Evolutionary conservation across 1,140 invertebrate species (phyloP).

Genomic region (Drosophila sucinea): DNA sequence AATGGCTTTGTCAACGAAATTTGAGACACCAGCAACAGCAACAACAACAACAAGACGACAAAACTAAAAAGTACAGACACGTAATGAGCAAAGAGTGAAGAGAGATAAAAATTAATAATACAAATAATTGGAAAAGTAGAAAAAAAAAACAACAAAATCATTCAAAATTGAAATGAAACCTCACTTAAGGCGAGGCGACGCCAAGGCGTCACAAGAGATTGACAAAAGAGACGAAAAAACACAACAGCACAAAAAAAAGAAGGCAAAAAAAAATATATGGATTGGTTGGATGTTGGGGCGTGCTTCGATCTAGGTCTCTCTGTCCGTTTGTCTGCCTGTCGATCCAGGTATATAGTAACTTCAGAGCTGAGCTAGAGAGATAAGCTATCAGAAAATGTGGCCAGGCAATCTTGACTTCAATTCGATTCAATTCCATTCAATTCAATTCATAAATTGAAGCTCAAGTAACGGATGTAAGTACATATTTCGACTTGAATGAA

Average conservation of each 20-base stretch:
- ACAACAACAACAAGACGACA: not conserved
- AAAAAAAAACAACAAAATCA: conserved; percentile 34
- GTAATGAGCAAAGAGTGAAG: conserved; percentile 80
- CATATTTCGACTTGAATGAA: not conserved
- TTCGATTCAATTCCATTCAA: conserved; percentile 36
- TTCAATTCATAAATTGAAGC: conserved; percentile 40
- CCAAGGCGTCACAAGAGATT: conserved; percentile 60
- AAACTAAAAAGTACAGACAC: conserved; percentile 45
- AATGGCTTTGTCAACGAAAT: conserved; percentile 81
- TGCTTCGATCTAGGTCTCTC: conserved; percentile 6
- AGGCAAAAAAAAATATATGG: conserved; percentile 21
- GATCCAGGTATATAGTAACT: not conserved
- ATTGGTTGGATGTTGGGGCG: conserved; percentile 8
- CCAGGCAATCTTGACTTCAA: conserved; percentile 53
- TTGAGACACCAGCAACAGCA: conserved; percentile 54
- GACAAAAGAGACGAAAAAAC: conserved; percentile 55
- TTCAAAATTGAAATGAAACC: conserved; percentile 63
- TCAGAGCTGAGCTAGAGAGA: conserved; percentile 17
- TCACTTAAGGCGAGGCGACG: conserved; percentile 68
- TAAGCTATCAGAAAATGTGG: conserved; percentile 57
- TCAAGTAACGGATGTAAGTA: conserved; percentile 54
- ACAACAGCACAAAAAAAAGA: conserved; percentile 27
- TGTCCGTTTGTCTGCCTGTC: too few species aligned
- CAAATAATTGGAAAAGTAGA: conserved; percentile 64
- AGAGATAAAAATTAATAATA: conserved; percentile 81